These are phyloP conservation scores for Trichogramma pretiosum DNA, from an alignment of 1,140 invertebrate genomes.

Conservation along the genomic window DNA sequence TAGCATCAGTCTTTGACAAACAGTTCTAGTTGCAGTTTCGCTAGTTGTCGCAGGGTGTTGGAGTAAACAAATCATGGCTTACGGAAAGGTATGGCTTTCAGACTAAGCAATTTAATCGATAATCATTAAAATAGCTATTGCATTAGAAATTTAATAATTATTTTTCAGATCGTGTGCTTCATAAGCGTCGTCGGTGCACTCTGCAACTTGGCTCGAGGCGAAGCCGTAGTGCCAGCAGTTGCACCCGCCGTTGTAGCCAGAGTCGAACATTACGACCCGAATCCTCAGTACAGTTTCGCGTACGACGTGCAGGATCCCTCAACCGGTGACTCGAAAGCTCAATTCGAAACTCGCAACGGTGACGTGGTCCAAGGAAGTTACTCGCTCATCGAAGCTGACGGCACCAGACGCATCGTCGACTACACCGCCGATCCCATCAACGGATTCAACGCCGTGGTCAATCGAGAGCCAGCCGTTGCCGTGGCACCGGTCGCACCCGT, in stretches of 20 bases:
- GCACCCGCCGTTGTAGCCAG: conserved; percentile 29
- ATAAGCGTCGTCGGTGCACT: too few species aligned
- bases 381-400: conserved; percentile 45
- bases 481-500: conserved; percentile 21
- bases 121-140: too few species aligned
- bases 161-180: too few species aligned
- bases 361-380: conserved; percentile 47
- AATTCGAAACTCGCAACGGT: conserved; percentile 46
- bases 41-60: too few species aligned
- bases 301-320: conserved; percentile 44
- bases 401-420: conserved; percentile 51
- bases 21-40: too few species aligned
- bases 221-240: background rate
- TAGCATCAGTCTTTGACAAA: too few species aligned
- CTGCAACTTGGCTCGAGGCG: too few species aligned
- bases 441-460: conserved; percentile 59
- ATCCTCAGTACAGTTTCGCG: conserved; percentile 42
- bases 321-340: conserved; percentile 47
- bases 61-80: too few species aligned
- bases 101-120: too few species aligned
- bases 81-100: too few species aligned
- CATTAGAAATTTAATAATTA: too few species aligned
- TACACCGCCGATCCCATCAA: conserved; percentile 54
- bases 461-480: conserved; percentile 44
- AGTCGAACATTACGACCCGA: conserved; percentile 27